Base-by-base conservation (phyloP, 2,888 invertebrate genomes). In the Heliconius charithonia region DNA sequence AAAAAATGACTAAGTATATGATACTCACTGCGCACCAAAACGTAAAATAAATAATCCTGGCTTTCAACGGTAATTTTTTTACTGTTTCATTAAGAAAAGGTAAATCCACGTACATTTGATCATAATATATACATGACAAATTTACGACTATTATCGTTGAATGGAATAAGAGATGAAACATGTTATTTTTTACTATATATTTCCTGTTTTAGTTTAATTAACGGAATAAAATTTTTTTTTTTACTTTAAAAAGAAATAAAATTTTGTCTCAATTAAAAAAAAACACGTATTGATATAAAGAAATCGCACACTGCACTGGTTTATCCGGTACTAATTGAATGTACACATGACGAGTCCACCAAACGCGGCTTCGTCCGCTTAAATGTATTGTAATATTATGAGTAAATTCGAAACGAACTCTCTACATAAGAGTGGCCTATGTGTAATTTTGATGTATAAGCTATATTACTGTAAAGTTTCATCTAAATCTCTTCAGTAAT, bases 21-120 rank as follows among this genome's bases (percentile, higher is more conserved):
- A 2, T 78, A 84, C 85, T 92, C 84, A 93, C 93, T 81, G 91
- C 81, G 75, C 89, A 88, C 92, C 93, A 93, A 65, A 91, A 85
- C 0, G 93, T 93, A 4, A 93, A 83, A 78, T 91, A 93, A 79
- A 90, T 83, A 32, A 83, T 83, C 32, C 93, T 85, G 0, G 88
- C 90, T 78, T 91, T 91, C 0, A 90, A 83, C 0, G 92, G 91
- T 77, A 92, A 84, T 13, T 81, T 78, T 22, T 82, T 87, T 27
- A 90, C 82, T 6, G 86, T 85, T 70, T 88, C 85, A 3, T 83
- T 79, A 0, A 89, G 87, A 12, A 89, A 87, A 0, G 92, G 91
- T 2, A 93, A 51, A 0, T 91, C 88, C 74, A 93, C 84, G 82
- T 90, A 91, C 19, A 78, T 84, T 78, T 92, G 89, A 77, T 93